phyloP scores from a whole-genome alignment of 2,888 invertebrate genomes.

The Mythimna vitellina region DNA sequence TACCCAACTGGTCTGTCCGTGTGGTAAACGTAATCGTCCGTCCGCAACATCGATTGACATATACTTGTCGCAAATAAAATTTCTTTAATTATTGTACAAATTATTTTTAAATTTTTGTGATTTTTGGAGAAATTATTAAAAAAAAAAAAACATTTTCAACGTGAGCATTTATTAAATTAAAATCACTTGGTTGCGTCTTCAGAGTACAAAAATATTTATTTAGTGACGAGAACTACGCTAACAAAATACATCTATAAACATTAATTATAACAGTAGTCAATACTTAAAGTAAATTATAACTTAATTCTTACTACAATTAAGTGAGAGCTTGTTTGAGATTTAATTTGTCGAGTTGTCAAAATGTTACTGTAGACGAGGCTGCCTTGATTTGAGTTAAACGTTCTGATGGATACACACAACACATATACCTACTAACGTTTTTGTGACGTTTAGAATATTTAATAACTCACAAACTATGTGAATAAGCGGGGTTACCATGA shows the following conservation, averaged over 20 bases:
- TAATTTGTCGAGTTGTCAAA: slow-evolving; percentile 18
- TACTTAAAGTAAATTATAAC: slow-evolving; percentile 56
- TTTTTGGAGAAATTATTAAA: no score
- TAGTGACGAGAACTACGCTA: slow-evolving; percentile 55
- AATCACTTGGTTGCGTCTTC: slow-evolving; percentile 55
- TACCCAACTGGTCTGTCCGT: no score
- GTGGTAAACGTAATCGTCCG: no score
- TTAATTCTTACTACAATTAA: slow-evolving; percentile 39
- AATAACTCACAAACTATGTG: no score
- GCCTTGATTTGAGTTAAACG: slow-evolving; percentile 9
- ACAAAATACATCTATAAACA: slow-evolving; percentile 44
- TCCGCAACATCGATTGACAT: background rate
- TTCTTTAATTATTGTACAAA: no score
- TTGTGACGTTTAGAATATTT: background rate
- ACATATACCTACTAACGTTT: background rate
- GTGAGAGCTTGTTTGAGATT: slow-evolving; percentile 53
- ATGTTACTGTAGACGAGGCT: slow-evolving; percentile 15
- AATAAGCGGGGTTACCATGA: no score
- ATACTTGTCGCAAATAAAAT: no score
- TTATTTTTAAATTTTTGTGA: no score
- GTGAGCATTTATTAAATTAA: slow-evolving; percentile 56
- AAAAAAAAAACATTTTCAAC: slow-evolving; percentile 19
- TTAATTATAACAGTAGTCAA: slow-evolving; percentile 57
- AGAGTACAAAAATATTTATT: slow-evolving; percentile 57
- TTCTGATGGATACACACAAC: background rate